phyloP scores from a whole-genome alignment of 2,797 vertebrate species.

The Rhyacichthys aspro region DNA sequence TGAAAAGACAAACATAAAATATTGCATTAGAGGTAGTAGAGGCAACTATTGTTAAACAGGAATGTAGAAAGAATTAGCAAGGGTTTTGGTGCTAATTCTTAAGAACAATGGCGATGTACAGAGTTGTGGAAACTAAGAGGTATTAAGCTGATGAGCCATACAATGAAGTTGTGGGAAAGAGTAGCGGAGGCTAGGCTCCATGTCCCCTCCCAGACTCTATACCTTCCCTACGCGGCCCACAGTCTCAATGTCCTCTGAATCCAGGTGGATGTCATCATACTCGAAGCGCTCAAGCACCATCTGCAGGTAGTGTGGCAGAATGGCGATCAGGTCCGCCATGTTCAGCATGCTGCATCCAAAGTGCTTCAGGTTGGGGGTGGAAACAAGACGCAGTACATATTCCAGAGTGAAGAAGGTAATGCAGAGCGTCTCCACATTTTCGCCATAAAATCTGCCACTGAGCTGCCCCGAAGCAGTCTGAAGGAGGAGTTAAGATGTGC shows the following conservation, averaged over 20 bases:
- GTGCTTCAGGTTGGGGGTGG: conserved; percentile 85
- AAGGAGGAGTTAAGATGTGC: background rate
- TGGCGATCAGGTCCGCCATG: conserved; percentile 91
- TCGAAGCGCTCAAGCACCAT: conserved; percentile 84
- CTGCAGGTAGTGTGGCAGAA: conserved; percentile 92
- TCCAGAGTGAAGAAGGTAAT: conserved; percentile 92
- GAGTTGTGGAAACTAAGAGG: too few species aligned
- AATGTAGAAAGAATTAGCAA: too few species aligned
- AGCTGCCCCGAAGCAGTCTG: conserved; percentile 58
- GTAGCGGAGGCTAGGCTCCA: too few species aligned
- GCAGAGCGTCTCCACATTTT: conserved; percentile 86
- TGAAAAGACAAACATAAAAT: too few species aligned
- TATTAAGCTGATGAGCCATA: too few species aligned
- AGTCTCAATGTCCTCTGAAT: conserved; percentile 84
- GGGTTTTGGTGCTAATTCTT: too few species aligned
- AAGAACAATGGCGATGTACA: too few species aligned
- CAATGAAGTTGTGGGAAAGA: too few species aligned
- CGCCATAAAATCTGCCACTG: conserved; percentile 80
- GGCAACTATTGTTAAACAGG: too few species aligned
- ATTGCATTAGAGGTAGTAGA: too few species aligned
- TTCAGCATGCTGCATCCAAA: conserved; percentile 88
- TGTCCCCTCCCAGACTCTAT: too few species aligned
- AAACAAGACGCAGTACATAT: conserved; percentile 88
- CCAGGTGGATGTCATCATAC: conserved; percentile 69
- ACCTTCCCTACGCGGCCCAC: conserved; percentile 87